Evolutionary conservation across 2,888 invertebrate genomes (phyloP), one percentile per base, ranked within the genome.

Genomic region (Lutraria lutraria): DNA sequence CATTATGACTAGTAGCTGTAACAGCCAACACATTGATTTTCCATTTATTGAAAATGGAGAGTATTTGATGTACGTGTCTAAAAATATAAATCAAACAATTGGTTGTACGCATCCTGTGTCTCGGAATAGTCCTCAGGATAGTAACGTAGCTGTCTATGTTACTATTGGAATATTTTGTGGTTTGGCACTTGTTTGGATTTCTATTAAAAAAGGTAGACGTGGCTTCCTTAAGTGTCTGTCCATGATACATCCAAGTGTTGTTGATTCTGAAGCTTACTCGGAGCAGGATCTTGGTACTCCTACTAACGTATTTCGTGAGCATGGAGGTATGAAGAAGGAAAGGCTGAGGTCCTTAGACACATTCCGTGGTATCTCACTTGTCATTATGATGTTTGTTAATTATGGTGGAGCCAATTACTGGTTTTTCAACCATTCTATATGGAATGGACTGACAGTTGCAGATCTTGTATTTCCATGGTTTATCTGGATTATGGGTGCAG

Each of bases 401-500:
- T 98, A 98, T 91, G 98, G 98, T 19, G 98, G 98, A 0, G 99
- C 99, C 0, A 97, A 98, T 3, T 99, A 99, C 96, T 97, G 97
- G 95, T 95, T 95, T 89, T 95, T 99, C 94, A 98, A 98, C 81
- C 99, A 99, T 96, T 98, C 98, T 0, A 97, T 98, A 6, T 99
- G 99, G 99, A 94, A 94, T 92, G 94, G 94, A 34, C 83, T 94
- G 52, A 94, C 94, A 79, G 94, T 94, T 53, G 94, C 94, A 21
- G 94, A 94, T 87, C 85, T 94, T 21, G 93, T 94, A n/a, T 94
- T 94, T 88, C 94, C 94, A 6, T 94, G 94, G 94, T 99, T 99
- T 97, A 97, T 99, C 91, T 99, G 99, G 98, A 99, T 99, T 93
- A 99, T 99, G 99, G 99, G 99, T 8, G 98, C 98, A 68, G 99